These are phyloP conservation scores for Clanis bilineata DNA, from an alignment of 2,888 invertebrate species.

Conservation along the genomic window DNA sequence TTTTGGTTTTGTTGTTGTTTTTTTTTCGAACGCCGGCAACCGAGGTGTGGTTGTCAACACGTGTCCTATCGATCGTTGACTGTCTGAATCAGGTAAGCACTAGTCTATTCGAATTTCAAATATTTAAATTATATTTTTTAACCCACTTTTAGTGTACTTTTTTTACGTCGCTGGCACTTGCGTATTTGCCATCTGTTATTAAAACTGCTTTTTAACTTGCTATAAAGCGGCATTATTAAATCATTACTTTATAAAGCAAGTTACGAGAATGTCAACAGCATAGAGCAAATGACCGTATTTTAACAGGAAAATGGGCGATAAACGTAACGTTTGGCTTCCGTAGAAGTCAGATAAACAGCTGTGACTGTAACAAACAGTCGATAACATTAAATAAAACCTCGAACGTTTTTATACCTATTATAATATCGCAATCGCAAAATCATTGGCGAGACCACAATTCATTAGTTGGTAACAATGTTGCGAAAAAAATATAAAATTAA, in stretches of 20 bases:
- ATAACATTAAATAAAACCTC: conserved; percentile 16
- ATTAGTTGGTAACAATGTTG: neutral
- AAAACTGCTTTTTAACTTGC: too few species aligned
- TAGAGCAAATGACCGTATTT: conserved; percentile 19
- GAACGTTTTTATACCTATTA: conserved; percentile 10
- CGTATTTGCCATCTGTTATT: neutral
- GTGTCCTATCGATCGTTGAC: conserved; percentile 59
- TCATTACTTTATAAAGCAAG: conserved; percentile 4
- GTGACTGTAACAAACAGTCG: conserved; percentile 24
- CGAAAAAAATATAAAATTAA: neutral
- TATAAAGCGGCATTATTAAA: too few species aligned
- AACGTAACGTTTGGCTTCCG: conserved; percentile 47
- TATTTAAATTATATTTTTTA: neutral
- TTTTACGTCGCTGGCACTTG: neutral
- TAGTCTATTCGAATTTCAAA: neutral
- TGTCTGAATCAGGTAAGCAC: conserved; percentile 50
- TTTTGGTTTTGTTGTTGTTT: conserved; percentile 46
- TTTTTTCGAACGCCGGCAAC: conserved; percentile 40
- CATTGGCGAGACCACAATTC: neutral
- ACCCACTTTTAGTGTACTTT: neutral
- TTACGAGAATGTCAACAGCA: neutral
- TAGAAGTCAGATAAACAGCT: conserved; percentile 51
- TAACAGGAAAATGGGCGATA: conserved; percentile 47
- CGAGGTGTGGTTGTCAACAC: conserved; percentile 52
- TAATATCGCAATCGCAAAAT: neutral